Percentiles rank a stretch among this genome's conserved stretches.
Conservation (phyloP, 2,113 vertebrate species). For the Syngnathus floridae region DNA sequence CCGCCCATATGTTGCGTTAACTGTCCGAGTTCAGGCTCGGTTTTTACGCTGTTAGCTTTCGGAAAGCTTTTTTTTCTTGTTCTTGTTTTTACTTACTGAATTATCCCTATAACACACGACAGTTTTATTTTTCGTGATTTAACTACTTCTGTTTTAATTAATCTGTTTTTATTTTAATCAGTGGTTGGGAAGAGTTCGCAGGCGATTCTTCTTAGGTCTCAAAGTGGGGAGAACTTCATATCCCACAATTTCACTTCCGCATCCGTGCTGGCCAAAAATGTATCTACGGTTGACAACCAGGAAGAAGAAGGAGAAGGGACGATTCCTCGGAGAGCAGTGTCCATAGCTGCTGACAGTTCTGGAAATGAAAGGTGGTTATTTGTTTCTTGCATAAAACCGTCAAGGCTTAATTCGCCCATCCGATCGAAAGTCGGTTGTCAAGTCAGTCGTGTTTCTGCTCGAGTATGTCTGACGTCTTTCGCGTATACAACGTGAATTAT, state of each 20-base stretch:
- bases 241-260: slow-evolving; percentile 60
- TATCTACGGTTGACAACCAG: slow-evolving; percentile 25
- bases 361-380: slow-evolving; percentile 51
- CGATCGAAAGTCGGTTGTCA: slow-evolving; percentile 20
- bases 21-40: background rate
- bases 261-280: background rate
- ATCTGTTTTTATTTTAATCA: background rate
- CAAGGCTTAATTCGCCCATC: background rate
- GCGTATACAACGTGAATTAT: background rate
- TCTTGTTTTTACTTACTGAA: background rate
- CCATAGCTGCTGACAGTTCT: slow-evolving; percentile 8
- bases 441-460: slow-evolving; percentile 13
- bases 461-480: background rate
- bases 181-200: background rate
- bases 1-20: slow-evolving; percentile 25
- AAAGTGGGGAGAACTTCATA: slow-evolving; percentile 33
- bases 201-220: no score
- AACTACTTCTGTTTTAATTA: background rate
- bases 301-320: background rate
- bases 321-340: background rate
- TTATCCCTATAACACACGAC: background rate
- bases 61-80: background rate
- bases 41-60: background rate
- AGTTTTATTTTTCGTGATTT: background rate
- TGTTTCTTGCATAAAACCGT: background rate